Evolutionary conservation across 2,113 vertebrate genomes (phyloP), one percentile per base, ranked within the genome.

Genomic region (Sterrhoptilus dennistouni): DNA sequence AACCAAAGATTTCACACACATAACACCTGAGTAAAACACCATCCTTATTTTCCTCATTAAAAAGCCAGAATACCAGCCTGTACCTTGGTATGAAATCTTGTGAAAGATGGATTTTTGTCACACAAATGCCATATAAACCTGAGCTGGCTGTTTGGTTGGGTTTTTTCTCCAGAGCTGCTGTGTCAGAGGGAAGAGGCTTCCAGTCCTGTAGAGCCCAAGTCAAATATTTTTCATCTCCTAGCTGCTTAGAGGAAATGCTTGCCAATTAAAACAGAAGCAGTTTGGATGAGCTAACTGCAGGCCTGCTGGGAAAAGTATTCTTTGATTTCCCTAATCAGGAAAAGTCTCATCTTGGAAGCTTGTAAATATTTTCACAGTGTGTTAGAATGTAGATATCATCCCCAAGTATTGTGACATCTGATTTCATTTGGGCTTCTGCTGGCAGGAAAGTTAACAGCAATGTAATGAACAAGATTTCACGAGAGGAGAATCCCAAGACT

Each of bases 351-450:
- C 89, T 76, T 86, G 60, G 87, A 96, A 96, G 82, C 91, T 56
- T 91, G 93, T 93, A 95, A 95, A 96, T 96, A 95, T 92, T 97
- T 91, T 94, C 74, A 65, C 64, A 88, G 74, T 15, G 60, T n/a
- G 60, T 60, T 70, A 94, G 50, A 94, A 86, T 56, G 78, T 20
- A 85, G 78, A 69, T 54, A 65, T 23, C 54, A 63, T 69, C 87
- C 77, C 52, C 33, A 16, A 40, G 11, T 52, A 68, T 71, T 68
- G 40, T 44, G 76, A 72, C 17, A 89, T n/a, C 52, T 53, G 64
- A 89, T 89, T 90, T 87, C 7, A 2, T 28, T 38, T 7, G n/a
- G 60, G 53, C 35, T 83, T 78, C 59, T 50, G 7, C 7, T 56
- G 77, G 53, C 56, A 65, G 57, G 38, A 68, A 52, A 93, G 40